Conservation (phyloP, 2,797 vertebrate genomes). For the Poecile montanus region DNA sequence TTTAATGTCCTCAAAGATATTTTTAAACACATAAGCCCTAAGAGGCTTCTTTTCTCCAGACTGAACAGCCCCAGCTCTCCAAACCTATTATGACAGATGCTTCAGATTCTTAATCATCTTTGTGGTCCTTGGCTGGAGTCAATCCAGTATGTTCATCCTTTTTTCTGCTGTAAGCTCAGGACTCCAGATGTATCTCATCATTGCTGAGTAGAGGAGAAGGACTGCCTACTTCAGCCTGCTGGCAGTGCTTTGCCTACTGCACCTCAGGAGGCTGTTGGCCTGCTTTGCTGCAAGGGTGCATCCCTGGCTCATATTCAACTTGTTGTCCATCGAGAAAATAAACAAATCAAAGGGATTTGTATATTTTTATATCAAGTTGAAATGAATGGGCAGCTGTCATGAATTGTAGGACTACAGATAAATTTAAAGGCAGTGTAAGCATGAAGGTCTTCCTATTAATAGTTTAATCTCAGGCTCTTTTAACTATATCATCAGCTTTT, state of each 20-base stretch:
- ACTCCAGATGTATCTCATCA: background rate
- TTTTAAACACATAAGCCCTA: background rate
- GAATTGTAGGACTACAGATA: background rate
- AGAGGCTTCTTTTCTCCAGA: background rate
- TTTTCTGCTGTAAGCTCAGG: background rate
- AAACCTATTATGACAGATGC: background rate
- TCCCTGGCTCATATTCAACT: background rate
- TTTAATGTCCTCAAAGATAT: background rate
- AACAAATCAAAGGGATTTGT: background rate
- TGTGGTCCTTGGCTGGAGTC: background rate
- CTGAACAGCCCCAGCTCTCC: background rate
- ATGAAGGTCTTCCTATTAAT: background rate
- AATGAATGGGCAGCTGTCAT: background rate
- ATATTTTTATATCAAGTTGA: background rate
- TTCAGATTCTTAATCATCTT: background rate
- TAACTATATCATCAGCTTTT: background rate
- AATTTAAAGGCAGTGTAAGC: background rate
- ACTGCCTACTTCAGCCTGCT: background rate
- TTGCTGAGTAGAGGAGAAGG: background rate
- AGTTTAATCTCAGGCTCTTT: background rate
- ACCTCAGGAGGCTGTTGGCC: no score
- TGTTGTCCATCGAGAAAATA: background rate
- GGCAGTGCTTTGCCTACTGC: background rate
- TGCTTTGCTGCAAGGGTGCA: background rate
- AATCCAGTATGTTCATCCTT: background rate